These are phyloP conservation scores for Siphlonurus alternatus DNA, from an alignment of 2,888 invertebrate species.

Conservation along the genomic window DNA sequence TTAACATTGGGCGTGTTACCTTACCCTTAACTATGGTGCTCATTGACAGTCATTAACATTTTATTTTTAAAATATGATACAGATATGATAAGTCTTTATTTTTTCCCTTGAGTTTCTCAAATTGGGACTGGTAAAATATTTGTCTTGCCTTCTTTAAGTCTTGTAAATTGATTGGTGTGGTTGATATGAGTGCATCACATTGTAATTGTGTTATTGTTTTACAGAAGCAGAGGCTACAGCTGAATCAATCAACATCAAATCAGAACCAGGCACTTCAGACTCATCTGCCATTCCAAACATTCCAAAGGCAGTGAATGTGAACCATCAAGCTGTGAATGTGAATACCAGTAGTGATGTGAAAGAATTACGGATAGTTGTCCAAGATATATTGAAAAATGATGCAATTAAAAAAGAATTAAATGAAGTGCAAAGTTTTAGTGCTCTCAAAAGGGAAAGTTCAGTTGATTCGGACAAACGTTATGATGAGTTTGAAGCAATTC, in stretches of 20 bases:
- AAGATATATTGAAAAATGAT: constrained; percentile 14
- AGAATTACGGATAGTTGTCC: constrained; percentile 15
- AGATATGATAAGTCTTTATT: no score
- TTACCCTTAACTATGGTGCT: no score
- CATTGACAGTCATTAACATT: no score
- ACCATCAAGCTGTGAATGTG: neutral
- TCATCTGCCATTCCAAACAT: no score
- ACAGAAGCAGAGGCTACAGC: constrained; percentile 1
- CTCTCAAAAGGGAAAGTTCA: constrained; percentile 6
- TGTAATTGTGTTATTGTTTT: neutral
- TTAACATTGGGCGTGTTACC: no score
- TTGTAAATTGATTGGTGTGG: no score
- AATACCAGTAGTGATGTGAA: constrained; percentile 8
- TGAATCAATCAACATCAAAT: neutral
- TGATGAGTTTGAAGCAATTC: constrained; percentile 50
- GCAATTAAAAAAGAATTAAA: constrained; percentile 13
- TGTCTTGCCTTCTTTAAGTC: no score
- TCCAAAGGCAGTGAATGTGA: neutral
- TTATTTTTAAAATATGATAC: no score
- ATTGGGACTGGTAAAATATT: no score
- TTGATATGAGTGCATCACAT: no score
- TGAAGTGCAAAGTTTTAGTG: constrained; percentile 17
- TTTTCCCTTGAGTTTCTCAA: no score
- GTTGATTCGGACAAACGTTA: constrained; percentile 20
- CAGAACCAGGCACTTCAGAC: no score